A percentile compares a stretch with the other conserved stretches of the same genome.
Conservation (phyloP, 2,113 vertebrate species). For the Stegastes partitus region DNA sequence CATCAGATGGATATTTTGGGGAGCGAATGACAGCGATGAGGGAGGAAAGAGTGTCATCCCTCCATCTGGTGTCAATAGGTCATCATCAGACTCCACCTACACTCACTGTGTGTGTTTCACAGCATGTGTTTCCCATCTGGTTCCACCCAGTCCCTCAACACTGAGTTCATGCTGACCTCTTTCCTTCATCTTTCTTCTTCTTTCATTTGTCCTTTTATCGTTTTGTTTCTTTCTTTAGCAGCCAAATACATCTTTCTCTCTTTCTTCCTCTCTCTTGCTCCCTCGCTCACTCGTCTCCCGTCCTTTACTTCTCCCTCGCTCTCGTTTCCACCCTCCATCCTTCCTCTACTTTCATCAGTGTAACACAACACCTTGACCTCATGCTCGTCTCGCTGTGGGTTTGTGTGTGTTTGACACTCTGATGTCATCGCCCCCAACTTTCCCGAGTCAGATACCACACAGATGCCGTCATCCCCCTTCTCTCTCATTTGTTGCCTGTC, state of each 20-base stretch:
- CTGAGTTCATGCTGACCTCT: conserved; percentile 65
- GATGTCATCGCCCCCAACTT: conserved; percentile 41
- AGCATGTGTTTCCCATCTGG: conserved; percentile 79
- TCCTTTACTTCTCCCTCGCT: background rate
- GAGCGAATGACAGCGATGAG: background rate
- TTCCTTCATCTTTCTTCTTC: conserved; percentile 26
- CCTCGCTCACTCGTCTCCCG: background rate
- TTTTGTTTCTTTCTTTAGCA: conserved; percentile 7
- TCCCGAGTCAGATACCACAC: conserved; percentile 31
- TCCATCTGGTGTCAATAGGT: conserved; percentile 66
- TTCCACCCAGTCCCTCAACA: conserved; percentile 72
- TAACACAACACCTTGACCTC: conserved; percentile 43
- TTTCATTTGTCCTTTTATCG: conserved; percentile 8
- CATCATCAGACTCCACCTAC: conserved; percentile 49
- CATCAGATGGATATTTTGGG: conserved; percentile 10
- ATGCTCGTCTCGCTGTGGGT: background rate
- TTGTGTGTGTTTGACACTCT: conserved; percentile 18
- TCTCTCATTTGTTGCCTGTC: background rate
- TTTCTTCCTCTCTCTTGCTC: conserved; percentile 4
- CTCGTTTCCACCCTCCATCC: background rate
- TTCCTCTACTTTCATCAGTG: conserved; percentile 11
- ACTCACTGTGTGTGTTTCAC: conserved; percentile 35
- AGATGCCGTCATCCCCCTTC: conserved; percentile 38
- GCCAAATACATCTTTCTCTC: background rate
- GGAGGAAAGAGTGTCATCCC: conserved; percentile 46